Percentiles rank a stretch among this genome's conserved stretches.
These are phyloP conservation scores for Drosophila arizonae DNA, from an alignment of 1,140 invertebrate genomes.

Conservation along the genomic window DNA sequence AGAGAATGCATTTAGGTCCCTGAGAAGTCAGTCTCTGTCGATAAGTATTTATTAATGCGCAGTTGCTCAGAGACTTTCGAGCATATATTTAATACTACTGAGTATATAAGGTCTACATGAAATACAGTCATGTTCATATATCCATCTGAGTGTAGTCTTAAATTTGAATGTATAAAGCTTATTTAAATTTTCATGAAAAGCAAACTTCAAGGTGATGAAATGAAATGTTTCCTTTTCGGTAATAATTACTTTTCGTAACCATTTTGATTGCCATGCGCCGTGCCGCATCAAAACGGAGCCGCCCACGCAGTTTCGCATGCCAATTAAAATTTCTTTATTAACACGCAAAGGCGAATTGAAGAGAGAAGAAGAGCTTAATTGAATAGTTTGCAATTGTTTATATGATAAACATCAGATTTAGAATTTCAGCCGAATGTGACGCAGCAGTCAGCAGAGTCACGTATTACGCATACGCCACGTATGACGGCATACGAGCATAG, in stretches of 20 bases:
- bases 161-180: no score
- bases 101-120: no score
- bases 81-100: no score
- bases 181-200: no score
- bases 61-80: no score
- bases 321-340: constrained; percentile 54
- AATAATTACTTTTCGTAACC: constrained; percentile 14
- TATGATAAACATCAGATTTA: constrained; percentile 19
- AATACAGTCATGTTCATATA: no score
- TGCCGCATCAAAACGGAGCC: constrained; percentile 11
- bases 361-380: constrained; percentile 1
- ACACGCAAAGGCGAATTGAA: constrained; percentile 34
- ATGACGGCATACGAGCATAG: constrained; percentile 52
- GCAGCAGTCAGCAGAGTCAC: constrained; percentile 38
- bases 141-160: no score
- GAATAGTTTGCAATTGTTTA: constrained; percentile 3
- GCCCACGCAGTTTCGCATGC: background rate
- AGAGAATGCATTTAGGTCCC: no score
- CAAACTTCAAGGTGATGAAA: no score
- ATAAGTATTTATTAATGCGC: no score
- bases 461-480: constrained; percentile 68
- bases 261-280: constrained; percentile 25
- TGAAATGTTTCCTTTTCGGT: background rate
- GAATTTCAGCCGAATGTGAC: constrained; percentile 36
- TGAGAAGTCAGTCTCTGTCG: no score